phyloP scores from a whole-genome alignment of 2,113 vertebrate genomes.

The Gasterosteus aculeatus region DNA sequence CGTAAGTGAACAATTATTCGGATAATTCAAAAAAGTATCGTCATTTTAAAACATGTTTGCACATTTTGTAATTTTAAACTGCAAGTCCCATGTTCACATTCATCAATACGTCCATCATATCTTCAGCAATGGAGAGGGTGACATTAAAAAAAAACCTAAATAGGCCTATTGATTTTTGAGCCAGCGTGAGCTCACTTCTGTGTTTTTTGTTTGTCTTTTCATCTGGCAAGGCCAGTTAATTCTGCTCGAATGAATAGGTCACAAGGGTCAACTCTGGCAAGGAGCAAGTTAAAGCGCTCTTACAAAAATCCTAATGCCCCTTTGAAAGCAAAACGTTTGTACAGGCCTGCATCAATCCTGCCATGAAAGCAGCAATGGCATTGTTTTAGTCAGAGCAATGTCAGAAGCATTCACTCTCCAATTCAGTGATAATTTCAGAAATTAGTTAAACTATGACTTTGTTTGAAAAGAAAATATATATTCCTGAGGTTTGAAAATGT shows the following conservation, averaged over 20 bases:
- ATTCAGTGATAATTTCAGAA: constrained; percentile 6
- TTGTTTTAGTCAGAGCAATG: constrained; percentile 47
- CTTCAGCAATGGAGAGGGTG: constrained; percentile 52
- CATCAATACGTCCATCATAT: constrained; percentile 69
- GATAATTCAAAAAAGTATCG: constrained; percentile 20
- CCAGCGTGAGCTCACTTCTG: constrained; percentile 76
- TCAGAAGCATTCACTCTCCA: constrained; percentile 25
- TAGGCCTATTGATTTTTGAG: constrained; percentile 77
- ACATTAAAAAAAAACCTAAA: constrained; percentile 71
- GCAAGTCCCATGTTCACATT: constrained; percentile 25
- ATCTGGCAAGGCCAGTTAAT: constrained; percentile 81
- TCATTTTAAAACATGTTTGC: constrained; percentile 10
- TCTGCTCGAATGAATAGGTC: constrained; percentile 81
- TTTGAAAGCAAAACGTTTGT: constrained; percentile 77
- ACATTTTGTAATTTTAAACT: constrained; percentile 42
- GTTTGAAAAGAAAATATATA: not conserved
- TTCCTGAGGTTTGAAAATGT: not conserved
- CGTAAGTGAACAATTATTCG: not conserved
- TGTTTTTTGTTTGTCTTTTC: constrained; percentile 81
- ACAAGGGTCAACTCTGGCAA: constrained; percentile 75
- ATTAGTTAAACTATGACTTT: not conserved
- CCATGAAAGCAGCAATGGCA: constrained; percentile 59
- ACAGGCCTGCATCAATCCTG: constrained; percentile 66
- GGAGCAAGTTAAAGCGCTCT: constrained; percentile 74
- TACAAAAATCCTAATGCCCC: constrained; percentile 75